A percentile compares a stretch with the other conserved stretches of the same genome.
phyloP scores from a whole-genome alignment of 2,797 vertebrate genomes.

The Diceros bicornis region DNA sequence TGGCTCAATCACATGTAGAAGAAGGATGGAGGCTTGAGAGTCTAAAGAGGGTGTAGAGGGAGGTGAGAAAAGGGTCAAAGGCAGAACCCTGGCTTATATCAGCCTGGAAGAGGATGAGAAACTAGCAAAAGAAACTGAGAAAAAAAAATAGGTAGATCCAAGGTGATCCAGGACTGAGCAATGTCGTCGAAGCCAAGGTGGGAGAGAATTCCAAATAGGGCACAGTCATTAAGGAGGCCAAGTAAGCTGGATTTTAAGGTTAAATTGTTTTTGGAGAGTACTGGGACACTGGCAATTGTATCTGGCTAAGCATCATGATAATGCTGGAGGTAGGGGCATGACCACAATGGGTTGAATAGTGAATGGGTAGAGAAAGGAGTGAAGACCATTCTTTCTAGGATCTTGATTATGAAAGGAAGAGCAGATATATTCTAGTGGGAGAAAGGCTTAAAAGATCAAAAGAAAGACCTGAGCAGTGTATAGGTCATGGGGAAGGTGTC shows the following conservation, averaged over 20 bases:
- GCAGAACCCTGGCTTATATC: background rate
- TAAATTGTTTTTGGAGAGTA: background rate
- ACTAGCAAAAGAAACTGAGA: background rate
- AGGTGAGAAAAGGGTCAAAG: background rate
- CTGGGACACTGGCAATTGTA: background rate
- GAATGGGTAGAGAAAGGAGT: background rate
- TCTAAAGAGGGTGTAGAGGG: background rate
- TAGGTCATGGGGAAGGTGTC: background rate
- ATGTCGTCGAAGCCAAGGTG: background rate
- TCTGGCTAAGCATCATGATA: background rate
- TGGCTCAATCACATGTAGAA: background rate
- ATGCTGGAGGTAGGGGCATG: background rate
- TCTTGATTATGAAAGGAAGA: slow-evolving; percentile 47
- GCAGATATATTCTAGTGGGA: background rate
- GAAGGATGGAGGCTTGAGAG: background rate
- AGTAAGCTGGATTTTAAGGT: background rate
- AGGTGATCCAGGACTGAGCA: background rate
- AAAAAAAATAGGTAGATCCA: background rate
- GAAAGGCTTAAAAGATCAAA: background rate
- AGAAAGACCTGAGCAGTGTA: background rate
- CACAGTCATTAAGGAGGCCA: background rate
- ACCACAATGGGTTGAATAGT: background rate
- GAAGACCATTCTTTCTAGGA: background rate
- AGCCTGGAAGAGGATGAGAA: slow-evolving; percentile 11
- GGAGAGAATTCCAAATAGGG: background rate